These are phyloP conservation scores for Aphidius colemani DNA, from an alignment of 2,888 invertebrate genomes.

Conservation along the genomic window DNA sequence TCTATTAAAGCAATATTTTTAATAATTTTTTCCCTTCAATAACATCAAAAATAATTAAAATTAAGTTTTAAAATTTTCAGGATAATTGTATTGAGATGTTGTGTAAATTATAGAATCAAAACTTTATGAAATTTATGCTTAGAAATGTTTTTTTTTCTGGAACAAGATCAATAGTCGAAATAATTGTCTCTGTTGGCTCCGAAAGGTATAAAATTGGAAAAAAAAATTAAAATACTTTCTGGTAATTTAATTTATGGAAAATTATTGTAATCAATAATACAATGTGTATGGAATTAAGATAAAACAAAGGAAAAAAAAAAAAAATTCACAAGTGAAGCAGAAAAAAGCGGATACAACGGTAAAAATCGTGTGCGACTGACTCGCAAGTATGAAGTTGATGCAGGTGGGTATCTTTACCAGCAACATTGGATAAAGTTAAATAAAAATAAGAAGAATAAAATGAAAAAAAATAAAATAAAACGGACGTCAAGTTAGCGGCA, in stretches of 20 bases:
- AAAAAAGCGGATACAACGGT: constrained; percentile 23
- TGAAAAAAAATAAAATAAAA: constrained; percentile 31
- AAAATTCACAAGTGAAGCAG: constrained; percentile 45
- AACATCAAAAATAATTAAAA: too few relatives aligned
- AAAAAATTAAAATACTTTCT: not conserved
- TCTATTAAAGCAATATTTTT: too few relatives aligned
- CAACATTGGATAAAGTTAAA: constrained; percentile 18
- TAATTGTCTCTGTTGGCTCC: too few relatives aligned
- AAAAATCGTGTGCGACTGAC: constrained; percentile 27
- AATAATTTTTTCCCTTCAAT: too few relatives aligned
- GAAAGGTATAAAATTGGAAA: too few relatives aligned
- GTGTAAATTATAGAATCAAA: too few relatives aligned
- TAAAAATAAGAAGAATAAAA: constrained; percentile 26
- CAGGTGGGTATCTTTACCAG: constrained; percentile 32
- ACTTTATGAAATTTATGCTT: too few relatives aligned
- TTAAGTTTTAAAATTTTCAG: too few relatives aligned
- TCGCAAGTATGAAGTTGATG: constrained; percentile 28
- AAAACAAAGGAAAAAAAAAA: constrained; percentile 25
- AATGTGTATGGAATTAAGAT: constrained; percentile 2
- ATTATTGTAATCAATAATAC: constrained; percentile 16
- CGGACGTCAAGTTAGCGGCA: constrained; percentile 33
- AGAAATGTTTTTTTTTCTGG: too few relatives aligned
- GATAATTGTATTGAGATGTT: too few relatives aligned
- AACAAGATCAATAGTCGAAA: too few relatives aligned
- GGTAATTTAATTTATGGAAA: constrained; percentile 7